A percentile compares a stretch with the other conserved stretches of the same genome.
These are phyloP conservation scores for Scaptodrosophila latifasciaeformis DNA, from an alignment of 2,888 invertebrate species.

Conservation along the genomic window DNA sequence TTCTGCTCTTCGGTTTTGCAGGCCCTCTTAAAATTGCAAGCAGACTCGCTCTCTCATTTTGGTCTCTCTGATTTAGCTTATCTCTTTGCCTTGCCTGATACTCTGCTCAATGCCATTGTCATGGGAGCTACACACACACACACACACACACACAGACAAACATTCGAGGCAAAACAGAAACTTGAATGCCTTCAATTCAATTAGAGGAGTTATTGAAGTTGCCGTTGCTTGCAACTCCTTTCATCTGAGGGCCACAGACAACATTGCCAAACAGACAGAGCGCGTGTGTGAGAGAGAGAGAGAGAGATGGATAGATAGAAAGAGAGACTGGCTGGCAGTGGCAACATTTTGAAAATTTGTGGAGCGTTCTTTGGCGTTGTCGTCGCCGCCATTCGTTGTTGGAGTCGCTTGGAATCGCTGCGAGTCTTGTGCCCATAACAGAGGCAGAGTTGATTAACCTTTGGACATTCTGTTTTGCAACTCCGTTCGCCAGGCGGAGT, in stretches of 20 bases:
- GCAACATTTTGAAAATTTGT: constrained; percentile 22
- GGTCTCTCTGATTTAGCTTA: constrained; percentile 6
- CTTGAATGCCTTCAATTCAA: constrained; percentile 56
- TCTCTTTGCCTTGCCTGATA: constrained; percentile 17
- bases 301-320: neutral
- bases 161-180: too few species aligned
- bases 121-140: constrained; percentile 42
- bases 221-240: constrained; percentile 34
- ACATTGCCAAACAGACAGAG: constrained; percentile 21
- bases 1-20: too few species aligned
- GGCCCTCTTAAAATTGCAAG: constrained; percentile 1
- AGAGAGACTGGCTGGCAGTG: neutral
- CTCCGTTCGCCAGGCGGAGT: constrained; percentile 69
- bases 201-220: constrained; percentile 46
- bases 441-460: constrained; percentile 73
- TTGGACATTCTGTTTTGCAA: constrained; percentile 69
- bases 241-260: constrained; percentile 54
- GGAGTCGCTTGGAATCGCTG: neutral
- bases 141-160: constrained; percentile 15
- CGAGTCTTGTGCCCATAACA: constrained; percentile 22
- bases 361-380: too few species aligned
- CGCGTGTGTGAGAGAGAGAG: neutral
- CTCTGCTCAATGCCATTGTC: constrained; percentile 69
- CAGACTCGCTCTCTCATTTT: constrained; percentile 10
- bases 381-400: neutral